Evolutionary conservation across 1,140 invertebrate genomes (phyloP).

Genomic region (Aporrectodea caliginosa): DNA sequence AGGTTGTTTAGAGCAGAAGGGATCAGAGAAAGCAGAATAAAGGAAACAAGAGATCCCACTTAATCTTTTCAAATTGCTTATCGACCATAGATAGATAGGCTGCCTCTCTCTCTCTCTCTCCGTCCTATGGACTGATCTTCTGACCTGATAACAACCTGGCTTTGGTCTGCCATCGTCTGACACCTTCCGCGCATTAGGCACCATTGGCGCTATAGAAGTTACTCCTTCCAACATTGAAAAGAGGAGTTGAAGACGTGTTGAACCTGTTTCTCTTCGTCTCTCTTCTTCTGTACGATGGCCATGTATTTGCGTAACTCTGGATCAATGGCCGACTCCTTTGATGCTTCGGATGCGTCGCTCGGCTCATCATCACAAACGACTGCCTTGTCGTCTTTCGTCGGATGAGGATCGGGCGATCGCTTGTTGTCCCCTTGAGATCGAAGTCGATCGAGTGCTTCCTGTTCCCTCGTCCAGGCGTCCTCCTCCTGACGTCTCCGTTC

Average conservation of each 20-base stretch:
- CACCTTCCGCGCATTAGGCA: not conserved
- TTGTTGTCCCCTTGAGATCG: not conserved
- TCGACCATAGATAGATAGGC: too few relatives aligned
- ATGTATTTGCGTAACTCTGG: not conserved
- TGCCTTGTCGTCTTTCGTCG: not conserved
- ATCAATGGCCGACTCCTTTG: constrained; percentile 1
- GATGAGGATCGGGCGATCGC: not conserved
- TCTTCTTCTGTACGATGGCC: not conserved
- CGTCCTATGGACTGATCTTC: not conserved
- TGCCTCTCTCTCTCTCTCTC: too few relatives aligned
- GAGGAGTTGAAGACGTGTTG: not conserved
- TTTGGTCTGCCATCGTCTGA: not conserved
- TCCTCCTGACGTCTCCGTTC: not conserved
- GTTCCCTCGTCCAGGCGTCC: not conserved
- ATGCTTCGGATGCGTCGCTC: not conserved
- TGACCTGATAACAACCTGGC: too few relatives aligned
- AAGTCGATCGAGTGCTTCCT: not conserved
- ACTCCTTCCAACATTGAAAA: not conserved
- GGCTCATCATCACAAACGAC: not conserved
- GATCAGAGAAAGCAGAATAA: too few relatives aligned
- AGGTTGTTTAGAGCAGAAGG: too few relatives aligned
- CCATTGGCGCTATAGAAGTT: not conserved
- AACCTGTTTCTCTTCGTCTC: constrained; percentile 10
- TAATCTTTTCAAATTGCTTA: too few relatives aligned
- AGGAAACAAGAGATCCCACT: too few relatives aligned